Base-by-base conservation (phyloP, 1,140 invertebrate genomes). In the Drosophila pseudoananassae region DNA sequence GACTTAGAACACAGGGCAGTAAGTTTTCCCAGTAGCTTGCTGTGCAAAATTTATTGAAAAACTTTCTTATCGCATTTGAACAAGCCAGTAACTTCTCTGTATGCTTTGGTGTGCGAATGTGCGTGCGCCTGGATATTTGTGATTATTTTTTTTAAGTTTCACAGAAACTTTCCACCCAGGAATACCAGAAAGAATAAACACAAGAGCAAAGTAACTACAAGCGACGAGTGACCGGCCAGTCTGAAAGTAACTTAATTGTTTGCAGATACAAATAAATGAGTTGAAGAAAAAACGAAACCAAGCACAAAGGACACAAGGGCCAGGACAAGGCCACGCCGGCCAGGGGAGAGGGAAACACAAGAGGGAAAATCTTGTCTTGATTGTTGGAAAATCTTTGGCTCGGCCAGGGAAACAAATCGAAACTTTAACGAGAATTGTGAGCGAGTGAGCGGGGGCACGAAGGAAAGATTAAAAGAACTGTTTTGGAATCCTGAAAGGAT, bases 31-130 rank as follows among this genome's bases (percentile, higher is more conserved):
- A 87, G 82, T 70, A 78, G 74, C 70, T 82, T 72, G 75, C 78
- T 64, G 65, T 65, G 79, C 55, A 76, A 84, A 84, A 90, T 90
- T 90, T 90, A 90, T 90, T 90, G 87, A 90, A 90, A 90, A 90
- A 90, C 85, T 90, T 90, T 90, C 82, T 87, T 90, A 90, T 90
- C 81, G 87, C 58, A 81, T 78, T 82, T 80, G 83, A 60, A 79
- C 75, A 76, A 88, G 68, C 53, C 43, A 65, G 45, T 43, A 65
- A 76, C 50, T 77, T 55, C 56, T 71, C 64, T 87, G 63, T 80
- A 49, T 76, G 49, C 61, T 56, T 58, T 53, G 66, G 36, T 78
- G 57, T 68, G 63, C 49, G 33, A 45, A 52, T 65, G 47, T 57
- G 55, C 59, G 49, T 55, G 66, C 69, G 60, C 76, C 66, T 65